Evolutionary conservation across 2,888 invertebrate genomes (phyloP).

Genomic region (Sclerodermus sp.): DNA sequence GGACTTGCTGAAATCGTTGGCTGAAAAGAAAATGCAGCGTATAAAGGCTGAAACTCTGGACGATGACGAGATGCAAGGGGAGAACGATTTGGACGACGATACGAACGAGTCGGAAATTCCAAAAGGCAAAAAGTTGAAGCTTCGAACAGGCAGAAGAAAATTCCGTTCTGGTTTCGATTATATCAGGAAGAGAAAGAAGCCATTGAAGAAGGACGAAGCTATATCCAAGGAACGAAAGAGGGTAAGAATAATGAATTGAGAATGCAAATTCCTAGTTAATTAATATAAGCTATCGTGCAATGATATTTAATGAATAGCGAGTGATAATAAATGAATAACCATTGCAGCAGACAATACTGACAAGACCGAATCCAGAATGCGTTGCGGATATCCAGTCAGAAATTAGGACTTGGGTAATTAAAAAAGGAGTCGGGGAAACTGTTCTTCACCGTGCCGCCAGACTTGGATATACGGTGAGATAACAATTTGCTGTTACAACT

Average conservation of each 20-base stretch:
- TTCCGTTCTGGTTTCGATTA: conserved; percentile 87
- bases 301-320: not conserved
- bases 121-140: conserved; percentile 64
- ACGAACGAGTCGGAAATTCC: conserved; percentile 56
- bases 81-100: conserved; percentile 56
- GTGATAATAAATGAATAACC: too few relatives aligned
- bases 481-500: conserved; percentile 10
- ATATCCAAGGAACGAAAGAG: conserved; percentile 59
- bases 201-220: conserved; percentile 62
- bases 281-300: too few relatives aligned
- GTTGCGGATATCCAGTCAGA: conserved; percentile 81
- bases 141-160: conserved; percentile 71
- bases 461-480: conserved; percentile 80
- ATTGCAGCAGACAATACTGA: conserved; percentile 31
- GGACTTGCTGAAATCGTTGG: conserved; percentile 45
- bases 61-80: conserved; percentile 55
- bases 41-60: conserved; percentile 50
- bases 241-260: conserved; percentile 44
- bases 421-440: conserved; percentile 93
- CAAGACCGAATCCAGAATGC: conserved; percentile 66
- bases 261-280: not conserved
- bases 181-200: conserved; percentile 84
- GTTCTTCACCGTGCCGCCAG: conserved; percentile 89
- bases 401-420: conserved; percentile 88
- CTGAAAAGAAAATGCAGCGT: conserved; percentile 42